Evolutionary conservation across 2,888 invertebrate species (phyloP).

Genomic region (Perizoma flavofasciatum): DNA sequence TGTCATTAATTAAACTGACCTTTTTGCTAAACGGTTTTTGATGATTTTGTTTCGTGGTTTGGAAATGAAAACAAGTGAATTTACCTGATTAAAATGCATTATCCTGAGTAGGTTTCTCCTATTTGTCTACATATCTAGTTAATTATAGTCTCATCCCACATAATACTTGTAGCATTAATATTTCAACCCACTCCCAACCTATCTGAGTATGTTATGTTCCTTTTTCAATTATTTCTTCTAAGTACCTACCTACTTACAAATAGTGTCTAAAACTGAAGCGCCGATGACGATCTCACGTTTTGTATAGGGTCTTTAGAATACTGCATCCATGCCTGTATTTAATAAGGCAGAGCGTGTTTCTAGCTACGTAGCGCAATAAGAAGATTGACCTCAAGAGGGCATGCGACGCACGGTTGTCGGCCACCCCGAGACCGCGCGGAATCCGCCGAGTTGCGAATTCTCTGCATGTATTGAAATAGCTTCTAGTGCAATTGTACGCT

Average conservation of each 20-base stretch:
- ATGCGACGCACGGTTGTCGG: slow-evolving; percentile 40
- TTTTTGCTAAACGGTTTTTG: slow-evolving; percentile 27
- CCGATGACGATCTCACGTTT: neutral
- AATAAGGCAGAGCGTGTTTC: slow-evolving; percentile 16
- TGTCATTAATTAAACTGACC: slow-evolving; percentile 45
- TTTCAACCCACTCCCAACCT: too few relatives aligned
- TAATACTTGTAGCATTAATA: too few relatives aligned
- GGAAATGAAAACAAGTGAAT: too few relatives aligned
- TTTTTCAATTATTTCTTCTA: too few relatives aligned
- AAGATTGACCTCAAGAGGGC: slow-evolving; percentile 55
- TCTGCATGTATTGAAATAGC: slow-evolving; percentile 77
- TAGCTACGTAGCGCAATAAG: slow-evolving; percentile 32
- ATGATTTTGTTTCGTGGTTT: neutral
- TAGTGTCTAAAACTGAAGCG: neutral
- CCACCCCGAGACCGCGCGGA: slow-evolving; percentile 53
- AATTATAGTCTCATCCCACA: neutral
- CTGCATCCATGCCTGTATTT: slow-evolving; percentile 3
- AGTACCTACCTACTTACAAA: too few relatives aligned
- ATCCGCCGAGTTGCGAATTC: slow-evolving; percentile 75
- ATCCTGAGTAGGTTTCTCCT: too few relatives aligned
- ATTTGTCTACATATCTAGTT: too few relatives aligned
- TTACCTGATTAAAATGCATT: too few relatives aligned
- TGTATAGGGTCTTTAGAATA: neutral
- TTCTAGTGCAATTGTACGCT: slow-evolving; percentile 63
- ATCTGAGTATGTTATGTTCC: too few relatives aligned